Base-by-base conservation (phyloP, 2,888 invertebrate species). In the Branchellion lobata region DNA sequence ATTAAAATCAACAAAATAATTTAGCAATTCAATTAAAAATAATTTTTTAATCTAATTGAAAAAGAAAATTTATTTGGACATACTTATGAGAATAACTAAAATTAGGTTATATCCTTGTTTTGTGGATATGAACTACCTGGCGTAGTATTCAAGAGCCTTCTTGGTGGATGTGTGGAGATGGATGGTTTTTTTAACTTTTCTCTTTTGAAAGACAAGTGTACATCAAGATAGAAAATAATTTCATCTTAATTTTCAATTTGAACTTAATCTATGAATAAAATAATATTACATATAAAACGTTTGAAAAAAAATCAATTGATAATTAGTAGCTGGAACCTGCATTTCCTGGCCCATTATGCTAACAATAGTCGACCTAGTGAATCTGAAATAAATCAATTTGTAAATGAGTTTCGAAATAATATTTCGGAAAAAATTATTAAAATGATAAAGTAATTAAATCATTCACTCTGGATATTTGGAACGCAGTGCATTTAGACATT, bases 261-360 rank as follows among this genome's bases (percentile, higher is more conserved):
- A n/a, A n/a, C n/a, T n/a, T n/a, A n/a, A n/a, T n/a, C n/a, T n/a
- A n/a, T n/a, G 40, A 40, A 40, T 40, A 14, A 40, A 40, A 40
- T 40, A 40, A 40, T 8, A 8, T 40, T 8, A 8, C 40, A 40
- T 40, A 40, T 8, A 40, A 40, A n/a, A n/a, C n/a, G n/a, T n/a
- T n/a, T n/a, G 51, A 33, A 21, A 65, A 65, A 24, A 65, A 65
- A 14, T 65, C 11, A 65, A 24, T 65, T 65, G n/a, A 65, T 65
- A 24, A 65, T n/a, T n/a, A n/a, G n/a, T n/a, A n/a, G n/a, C n/a
- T n/a, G n/a, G 65, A 57, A 82, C 82, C 80, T 82, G 82, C 65
- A 80, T 82, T 47, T 82, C 81, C 53, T 82, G 82, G 31, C 80
- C 79, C 51, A 81, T 81, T 21, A 82, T 81, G 71, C 82, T 82